These are phyloP conservation scores for Bryconaethiops microstoma DNA, from an alignment of 2,797 vertebrate species.

Conservation along the genomic window DNA sequence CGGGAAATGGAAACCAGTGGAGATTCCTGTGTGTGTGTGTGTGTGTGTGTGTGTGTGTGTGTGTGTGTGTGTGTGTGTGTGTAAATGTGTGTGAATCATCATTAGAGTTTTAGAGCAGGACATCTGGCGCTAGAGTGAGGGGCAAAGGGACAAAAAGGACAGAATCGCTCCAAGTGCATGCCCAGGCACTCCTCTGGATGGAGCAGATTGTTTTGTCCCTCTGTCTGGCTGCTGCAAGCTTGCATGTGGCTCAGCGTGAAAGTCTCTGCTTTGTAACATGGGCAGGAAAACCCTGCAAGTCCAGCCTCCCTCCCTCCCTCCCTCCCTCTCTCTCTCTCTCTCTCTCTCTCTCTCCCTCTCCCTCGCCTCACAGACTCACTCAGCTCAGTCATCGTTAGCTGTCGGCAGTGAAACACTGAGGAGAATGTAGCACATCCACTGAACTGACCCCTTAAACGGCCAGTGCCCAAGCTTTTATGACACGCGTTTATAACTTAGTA, in stretches of 20 bases:
- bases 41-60: neutral
- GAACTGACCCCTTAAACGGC: neutral
- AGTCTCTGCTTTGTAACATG: constrained; percentile 23
- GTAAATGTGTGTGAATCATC: neutral
- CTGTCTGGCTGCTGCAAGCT: neutral
- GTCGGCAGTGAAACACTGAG: neutral
- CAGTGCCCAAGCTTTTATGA: too few species aligned
- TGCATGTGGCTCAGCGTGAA: constrained; percentile 13
- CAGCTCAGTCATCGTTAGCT: constrained; percentile 5
- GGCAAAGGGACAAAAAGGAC: too few species aligned
- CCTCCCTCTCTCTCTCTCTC: constrained; percentile 44
- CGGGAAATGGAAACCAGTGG: constrained; percentile 61
- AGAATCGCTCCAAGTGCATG: too few species aligned
- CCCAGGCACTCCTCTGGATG: neutral
- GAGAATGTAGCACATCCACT: neutral
- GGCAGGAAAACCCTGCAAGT: constrained; percentile 60
- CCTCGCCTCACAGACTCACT: constrained; percentile 5
- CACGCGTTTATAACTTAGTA: too few species aligned
- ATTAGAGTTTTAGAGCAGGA: too few species aligned
- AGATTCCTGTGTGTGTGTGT: neutral
- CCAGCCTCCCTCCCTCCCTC: constrained; percentile 18
- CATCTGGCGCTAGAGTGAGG: too few species aligned
- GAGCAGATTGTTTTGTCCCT: neutral
- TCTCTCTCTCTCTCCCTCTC: neutral
- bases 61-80: too few species aligned